Evolutionary conservation across 2,113 vertebrate species (phyloP).

Genomic region (Aepyceros melampus): DNA sequence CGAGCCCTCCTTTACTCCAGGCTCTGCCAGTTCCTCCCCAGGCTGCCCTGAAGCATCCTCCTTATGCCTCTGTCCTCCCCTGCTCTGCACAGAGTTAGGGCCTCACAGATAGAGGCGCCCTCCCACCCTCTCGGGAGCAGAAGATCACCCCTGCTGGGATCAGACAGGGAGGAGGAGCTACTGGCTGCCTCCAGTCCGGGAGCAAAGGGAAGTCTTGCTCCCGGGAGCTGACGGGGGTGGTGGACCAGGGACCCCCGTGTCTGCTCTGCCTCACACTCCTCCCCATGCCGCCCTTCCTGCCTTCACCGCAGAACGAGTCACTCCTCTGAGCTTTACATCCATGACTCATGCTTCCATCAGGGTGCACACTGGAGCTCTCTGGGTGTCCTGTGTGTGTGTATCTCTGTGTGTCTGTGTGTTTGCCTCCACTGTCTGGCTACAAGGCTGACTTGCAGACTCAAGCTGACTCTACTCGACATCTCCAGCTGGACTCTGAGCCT

Average conservation of each 20-base stretch:
- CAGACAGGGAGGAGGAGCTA: not conserved
- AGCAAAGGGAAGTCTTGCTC: not conserved
- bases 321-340: not conserved
- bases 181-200: not conserved
- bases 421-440: not conserved
- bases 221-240: accelerated
- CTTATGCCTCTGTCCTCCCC: not conserved
- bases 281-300: not conserved
- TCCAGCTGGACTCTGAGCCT: not conserved
- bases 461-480: not conserved
- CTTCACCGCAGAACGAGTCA: accelerated
- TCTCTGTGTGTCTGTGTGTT: not conserved
- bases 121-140: accelerated
- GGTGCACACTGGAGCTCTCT: accelerated
- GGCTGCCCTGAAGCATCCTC: accelerated
- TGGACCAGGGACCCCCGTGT: not conserved
- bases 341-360: not conserved
- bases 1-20: not conserved
- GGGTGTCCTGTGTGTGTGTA: not conserved
- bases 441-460: not conserved
- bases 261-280: not conserved
- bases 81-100: not conserved
- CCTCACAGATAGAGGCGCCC: not conserved
- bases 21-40: accelerated
- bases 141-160: too few species aligned